phyloP scores from a whole-genome alignment of 2,113 vertebrate genomes.

The Boulengeromyrus knoepffleri region DNA sequence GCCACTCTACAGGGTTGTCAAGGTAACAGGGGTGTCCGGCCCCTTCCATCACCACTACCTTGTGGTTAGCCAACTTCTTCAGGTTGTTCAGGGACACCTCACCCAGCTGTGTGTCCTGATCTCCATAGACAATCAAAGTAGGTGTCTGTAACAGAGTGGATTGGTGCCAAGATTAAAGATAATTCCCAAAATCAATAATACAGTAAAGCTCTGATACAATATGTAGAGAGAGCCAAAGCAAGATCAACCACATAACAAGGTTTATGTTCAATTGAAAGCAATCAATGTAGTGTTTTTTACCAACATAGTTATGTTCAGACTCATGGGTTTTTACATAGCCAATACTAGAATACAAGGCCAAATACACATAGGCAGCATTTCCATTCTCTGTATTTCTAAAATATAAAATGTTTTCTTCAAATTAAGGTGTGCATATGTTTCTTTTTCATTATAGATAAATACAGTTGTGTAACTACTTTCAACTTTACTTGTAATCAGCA shows the following conservation, averaged over 20 bases:
- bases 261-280: not conserved
- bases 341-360: not conserved
- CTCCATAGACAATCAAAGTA: conserved; percentile 81
- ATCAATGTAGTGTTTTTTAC: not conserved
- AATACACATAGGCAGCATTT: not conserved
- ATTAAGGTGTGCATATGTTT: not conserved
- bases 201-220: not conserved
- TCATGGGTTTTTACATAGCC: not conserved
- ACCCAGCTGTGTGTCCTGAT: conserved; percentile 76
- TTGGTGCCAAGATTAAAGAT: not conserved
- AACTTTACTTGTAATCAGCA: not conserved
- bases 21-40: conserved; percentile 91
- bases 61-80: conserved; percentile 74
- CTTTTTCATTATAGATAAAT: not conserved
- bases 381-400: not conserved
- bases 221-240: not conserved
- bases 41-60: conserved; percentile 74
- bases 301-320: not conserved
- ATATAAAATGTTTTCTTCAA: not conserved
- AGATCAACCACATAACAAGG: not conserved
- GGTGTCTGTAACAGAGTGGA: conserved; percentile 61
- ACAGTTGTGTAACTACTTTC: not conserved
- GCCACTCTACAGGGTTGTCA: conserved; percentile 83
- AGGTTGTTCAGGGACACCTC: conserved; percentile 74
- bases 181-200: not conserved